phyloP scores from a whole-genome alignment of 2,113 vertebrate genomes.

The Baryphthengus martii region DNA sequence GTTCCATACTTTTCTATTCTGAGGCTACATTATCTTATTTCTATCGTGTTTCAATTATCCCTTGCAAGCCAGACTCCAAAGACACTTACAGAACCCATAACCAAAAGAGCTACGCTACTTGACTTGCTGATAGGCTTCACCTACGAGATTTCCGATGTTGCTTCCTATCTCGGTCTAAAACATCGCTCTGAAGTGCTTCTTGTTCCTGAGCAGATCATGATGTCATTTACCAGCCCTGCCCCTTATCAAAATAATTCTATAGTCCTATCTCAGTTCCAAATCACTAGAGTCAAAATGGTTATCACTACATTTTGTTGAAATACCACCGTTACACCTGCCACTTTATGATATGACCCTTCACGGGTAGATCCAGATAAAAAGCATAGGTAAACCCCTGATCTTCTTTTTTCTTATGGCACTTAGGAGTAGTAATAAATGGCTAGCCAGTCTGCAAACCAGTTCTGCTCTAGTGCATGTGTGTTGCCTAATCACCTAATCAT shows the following conservation, averaged over 20 bases:
- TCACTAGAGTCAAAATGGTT: not conserved
- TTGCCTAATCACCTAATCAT: conserved; percentile 24
- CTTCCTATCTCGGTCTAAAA: not conserved
- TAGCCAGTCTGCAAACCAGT: not conserved
- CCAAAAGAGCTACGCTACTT: not conserved
- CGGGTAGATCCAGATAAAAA: not conserved
- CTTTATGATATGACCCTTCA: not conserved
- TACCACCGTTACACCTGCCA: not conserved
- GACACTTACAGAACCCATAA: accelerated
- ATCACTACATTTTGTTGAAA: not conserved
- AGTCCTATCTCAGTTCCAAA: not conserved
- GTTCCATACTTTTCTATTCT: not conserved
- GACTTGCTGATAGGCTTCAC: not conserved
- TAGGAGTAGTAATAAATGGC: not conserved
- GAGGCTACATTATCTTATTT: not conserved
- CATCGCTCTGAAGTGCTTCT: not conserved
- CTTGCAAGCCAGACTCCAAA: not conserved
- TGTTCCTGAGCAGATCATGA: not conserved
- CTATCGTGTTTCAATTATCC: not conserved
- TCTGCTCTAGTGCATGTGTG: not conserved
- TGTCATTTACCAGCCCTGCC: not conserved
- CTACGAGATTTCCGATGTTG: not conserved
- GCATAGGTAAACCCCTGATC: not conserved
- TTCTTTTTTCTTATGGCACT: not conserved
- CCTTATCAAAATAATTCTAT: not conserved